These are phyloP conservation scores for Polyergus mexicanus DNA, from an alignment of 1,140 invertebrate genomes.

Conservation along the genomic window DNA sequence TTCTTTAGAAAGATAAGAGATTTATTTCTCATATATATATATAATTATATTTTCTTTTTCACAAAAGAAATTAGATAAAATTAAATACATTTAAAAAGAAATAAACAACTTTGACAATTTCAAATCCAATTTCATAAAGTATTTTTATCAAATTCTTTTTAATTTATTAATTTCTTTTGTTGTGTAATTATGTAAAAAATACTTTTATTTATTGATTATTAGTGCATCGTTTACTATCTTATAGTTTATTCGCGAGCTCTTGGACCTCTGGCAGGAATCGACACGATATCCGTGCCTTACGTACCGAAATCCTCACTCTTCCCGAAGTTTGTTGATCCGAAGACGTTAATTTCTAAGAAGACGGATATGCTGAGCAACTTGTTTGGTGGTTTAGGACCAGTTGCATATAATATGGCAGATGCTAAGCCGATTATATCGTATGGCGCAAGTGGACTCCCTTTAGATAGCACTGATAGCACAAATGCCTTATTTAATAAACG, in stretches of 20 bases:
- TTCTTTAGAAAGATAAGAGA: neutral
- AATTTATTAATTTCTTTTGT: neutral
- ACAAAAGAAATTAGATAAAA: conserved; percentile 30
- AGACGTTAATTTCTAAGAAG: conserved; percentile 80
- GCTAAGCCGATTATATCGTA: conserved; percentile 54
- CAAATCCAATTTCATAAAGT: neutral
- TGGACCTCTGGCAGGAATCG: conserved; percentile 71
- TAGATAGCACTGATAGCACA: conserved; percentile 49
- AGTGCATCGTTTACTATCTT: neutral
- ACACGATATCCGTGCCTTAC: conserved; percentile 79
- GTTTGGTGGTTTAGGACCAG: conserved; percentile 75
- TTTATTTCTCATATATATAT: neutral
- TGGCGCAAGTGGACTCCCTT: conserved; percentile 11
- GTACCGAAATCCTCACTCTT: conserved; percentile 79
- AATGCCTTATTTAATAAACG: conserved; percentile 16
- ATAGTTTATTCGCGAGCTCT: conserved; percentile 78
- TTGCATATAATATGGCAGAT: conserved; percentile 26
- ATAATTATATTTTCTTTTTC: conserved; percentile 23
- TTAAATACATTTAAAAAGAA: neutral
- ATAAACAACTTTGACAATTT: neutral
- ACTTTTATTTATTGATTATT: neutral
- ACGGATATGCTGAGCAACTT: conserved; percentile 79
- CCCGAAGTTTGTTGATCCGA: conserved; percentile 82
- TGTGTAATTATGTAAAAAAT: neutral
- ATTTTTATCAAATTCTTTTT: neutral